A percentile compares a stretch with the other conserved stretches of the same genome.
These are phyloP conservation scores for Tetragonula clypearis DNA, from an alignment of 1,140 invertebrate genomes.

Conservation along the genomic window DNA sequence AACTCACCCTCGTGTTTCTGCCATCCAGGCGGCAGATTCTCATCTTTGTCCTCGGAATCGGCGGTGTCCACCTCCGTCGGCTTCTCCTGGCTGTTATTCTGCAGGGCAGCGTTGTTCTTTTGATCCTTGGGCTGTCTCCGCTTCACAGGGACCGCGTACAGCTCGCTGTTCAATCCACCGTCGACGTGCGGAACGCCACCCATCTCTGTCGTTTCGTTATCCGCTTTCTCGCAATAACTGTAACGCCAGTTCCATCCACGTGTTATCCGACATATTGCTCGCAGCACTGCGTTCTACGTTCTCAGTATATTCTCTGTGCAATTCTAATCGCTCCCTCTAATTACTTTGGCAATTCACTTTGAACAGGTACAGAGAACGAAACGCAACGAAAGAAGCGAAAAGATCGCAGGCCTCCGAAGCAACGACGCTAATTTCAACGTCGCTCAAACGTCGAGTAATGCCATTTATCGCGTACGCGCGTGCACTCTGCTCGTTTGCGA, in stretches of 20 bases:
- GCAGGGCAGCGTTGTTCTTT: constrained; percentile 75
- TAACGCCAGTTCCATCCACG: constrained; percentile 44
- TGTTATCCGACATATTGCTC: constrained; percentile 45
- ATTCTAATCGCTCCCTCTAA: not conserved
- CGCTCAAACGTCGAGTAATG: not conserved
- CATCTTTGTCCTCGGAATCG: constrained; percentile 81
- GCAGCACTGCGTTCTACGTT: too few species aligned
- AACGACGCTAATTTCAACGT: not conserved
- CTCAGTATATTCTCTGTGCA: too few species aligned
- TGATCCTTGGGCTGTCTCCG: constrained; percentile 82
- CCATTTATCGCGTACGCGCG: not conserved
- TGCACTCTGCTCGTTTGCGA: not conserved
- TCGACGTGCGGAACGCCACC: constrained; percentile 85
- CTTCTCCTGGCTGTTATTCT: constrained; percentile 79
- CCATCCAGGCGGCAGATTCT: constrained; percentile 91
- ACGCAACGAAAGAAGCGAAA: not conserved
- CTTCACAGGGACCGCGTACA: constrained; percentile 90
- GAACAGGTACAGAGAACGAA: too few species aligned
- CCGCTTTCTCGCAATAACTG: constrained; percentile 84
- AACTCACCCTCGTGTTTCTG: constrained; percentile 94
- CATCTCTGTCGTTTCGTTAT: constrained; percentile 82
- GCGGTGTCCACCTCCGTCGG: constrained; percentile 80
- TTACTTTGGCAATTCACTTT: not conserved
- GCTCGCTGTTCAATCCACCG: constrained; percentile 87
- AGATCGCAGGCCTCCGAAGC: not conserved